phyloP scores from a whole-genome alignment of 1,140 invertebrate genomes.

The Eumaeus atala region DNA sequence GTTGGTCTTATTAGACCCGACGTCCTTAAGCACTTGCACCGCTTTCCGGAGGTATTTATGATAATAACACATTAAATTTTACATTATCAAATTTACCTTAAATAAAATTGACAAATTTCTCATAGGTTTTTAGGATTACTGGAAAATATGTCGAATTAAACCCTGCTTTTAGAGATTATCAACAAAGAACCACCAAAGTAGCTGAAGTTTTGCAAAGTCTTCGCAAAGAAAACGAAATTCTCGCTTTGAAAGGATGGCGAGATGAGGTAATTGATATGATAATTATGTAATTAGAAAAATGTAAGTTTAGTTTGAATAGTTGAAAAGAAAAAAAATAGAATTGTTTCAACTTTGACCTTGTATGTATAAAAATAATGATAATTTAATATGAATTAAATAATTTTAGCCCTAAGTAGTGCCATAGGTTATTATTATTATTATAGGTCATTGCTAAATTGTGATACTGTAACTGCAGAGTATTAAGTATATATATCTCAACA shows the following conservation, averaged over 20 bases:
- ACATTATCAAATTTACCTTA: neutral
- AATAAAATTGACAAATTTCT: constrained; percentile 11
- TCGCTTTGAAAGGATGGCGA: constrained; percentile 88
- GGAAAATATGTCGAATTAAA: constrained; percentile 85
- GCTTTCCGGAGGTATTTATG: constrained; percentile 83
- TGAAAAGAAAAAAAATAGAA: too few species aligned
- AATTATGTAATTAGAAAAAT: too few species aligned
- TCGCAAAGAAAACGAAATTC: constrained; percentile 77
- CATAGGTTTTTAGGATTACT: constrained; percentile 80
- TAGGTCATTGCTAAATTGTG: neutral
- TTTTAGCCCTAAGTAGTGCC: too few species aligned
- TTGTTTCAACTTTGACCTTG: too few species aligned
- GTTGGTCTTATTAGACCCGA: constrained; percentile 89
- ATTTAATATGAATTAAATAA: too few species aligned
- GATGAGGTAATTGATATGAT: constrained; percentile 80
- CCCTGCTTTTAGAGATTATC: constrained; percentile 88
- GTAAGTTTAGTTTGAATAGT: too few species aligned
- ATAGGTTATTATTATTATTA: too few species aligned
- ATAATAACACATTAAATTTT: neutral
- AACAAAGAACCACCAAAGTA: constrained; percentile 85
- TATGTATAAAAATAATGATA: too few species aligned
- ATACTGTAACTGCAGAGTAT: neutral
- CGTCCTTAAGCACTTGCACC: constrained; percentile 84
- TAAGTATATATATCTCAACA: too few species aligned
- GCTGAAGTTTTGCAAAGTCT: constrained; percentile 86